Percentiles rank a stretch among this genome's conserved stretches.
These are phyloP conservation scores for Crossaster papposus DNA, from an alignment of 53 echinoderm and acorn worm genomes.

Conservation along the genomic window DNA sequence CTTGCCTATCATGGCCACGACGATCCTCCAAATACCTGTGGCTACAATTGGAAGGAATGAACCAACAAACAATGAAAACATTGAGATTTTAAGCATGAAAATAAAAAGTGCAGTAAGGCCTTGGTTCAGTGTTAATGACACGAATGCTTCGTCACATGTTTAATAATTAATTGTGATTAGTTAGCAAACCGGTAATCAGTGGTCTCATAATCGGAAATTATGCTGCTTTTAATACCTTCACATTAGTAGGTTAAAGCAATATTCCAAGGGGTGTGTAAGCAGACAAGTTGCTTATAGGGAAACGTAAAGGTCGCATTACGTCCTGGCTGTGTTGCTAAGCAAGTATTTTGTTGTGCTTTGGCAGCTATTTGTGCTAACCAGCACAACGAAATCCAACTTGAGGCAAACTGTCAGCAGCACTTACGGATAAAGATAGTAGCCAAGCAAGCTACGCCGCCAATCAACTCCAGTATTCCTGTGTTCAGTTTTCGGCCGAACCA, in stretches of 20 bases:
- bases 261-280: not conserved
- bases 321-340: no score
- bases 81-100: no score
- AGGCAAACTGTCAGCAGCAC: constrained; percentile 20
- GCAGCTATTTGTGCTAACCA: not conserved
- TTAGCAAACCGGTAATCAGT: no score
- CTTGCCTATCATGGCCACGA: constrained; percentile 86
- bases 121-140: no score
- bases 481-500: constrained; percentile 30
- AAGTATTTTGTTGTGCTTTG: no score
- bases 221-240: no score
- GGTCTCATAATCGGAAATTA: no score
- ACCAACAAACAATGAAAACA: not conserved
- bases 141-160: not conserved
- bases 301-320: no score
- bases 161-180: no score
- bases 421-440: constrained; percentile 76
- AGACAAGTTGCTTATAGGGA: no score
- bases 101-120: no score
- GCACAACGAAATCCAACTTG: not conserved
- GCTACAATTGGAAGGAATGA: constrained; percentile 48
- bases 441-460: constrained; percentile 32
- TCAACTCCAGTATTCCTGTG: not conserved
- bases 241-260: no score
- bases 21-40: constrained; percentile 51